phyloP scores from a whole-genome alignment of 1,140 invertebrate genomes.

The Euglossa dilemma region DNA sequence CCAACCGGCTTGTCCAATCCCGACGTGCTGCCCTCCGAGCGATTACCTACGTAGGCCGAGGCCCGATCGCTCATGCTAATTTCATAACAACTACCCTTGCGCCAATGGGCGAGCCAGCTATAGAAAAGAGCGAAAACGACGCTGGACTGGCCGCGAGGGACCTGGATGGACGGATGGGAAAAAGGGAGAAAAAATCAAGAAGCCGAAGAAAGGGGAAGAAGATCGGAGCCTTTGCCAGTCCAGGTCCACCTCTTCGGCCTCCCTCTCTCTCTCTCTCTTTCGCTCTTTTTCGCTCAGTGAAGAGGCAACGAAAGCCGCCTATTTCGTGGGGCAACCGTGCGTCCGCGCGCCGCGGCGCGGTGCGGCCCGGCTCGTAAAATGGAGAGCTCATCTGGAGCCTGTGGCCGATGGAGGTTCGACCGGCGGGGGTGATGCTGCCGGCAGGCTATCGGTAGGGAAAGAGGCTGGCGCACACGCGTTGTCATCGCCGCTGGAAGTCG shows the following conservation, averaged over 20 bases:
- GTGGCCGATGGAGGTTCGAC: constrained; percentile 7
- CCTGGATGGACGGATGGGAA: constrained; percentile 10
- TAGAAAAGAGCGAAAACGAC: constrained; percentile 53
- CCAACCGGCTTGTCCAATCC: constrained; percentile 71
- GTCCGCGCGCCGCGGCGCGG: constrained; percentile 8
- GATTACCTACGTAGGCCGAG: constrained; percentile 74
- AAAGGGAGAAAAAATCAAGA: not conserved
- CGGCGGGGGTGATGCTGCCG: not conserved
- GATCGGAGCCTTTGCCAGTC: not conserved
- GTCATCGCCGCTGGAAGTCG: constrained; percentile 59
- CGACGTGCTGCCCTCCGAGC: constrained; percentile 71
- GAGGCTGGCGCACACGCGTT: constrained; percentile 32
- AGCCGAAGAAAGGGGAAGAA: not conserved
- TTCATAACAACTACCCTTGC: constrained; percentile 80
- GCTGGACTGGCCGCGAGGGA: not conserved
- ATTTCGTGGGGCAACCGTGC: constrained; percentile 46
- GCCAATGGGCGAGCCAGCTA: constrained; percentile 75
- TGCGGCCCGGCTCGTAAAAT: constrained; percentile 61
- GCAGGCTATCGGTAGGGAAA: not conserved
- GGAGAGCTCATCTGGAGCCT: constrained; percentile 61
- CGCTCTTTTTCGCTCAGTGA: no score
- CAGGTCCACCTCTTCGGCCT: constrained; percentile 49
- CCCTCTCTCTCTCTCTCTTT: no score
- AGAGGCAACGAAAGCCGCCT: constrained; percentile 58
- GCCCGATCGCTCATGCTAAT: constrained; percentile 80